Evolutionary conservation across 2,888 invertebrate genomes (phyloP), one percentile per base, ranked within the genome.

Genomic region (Taenaris catops): DNA sequence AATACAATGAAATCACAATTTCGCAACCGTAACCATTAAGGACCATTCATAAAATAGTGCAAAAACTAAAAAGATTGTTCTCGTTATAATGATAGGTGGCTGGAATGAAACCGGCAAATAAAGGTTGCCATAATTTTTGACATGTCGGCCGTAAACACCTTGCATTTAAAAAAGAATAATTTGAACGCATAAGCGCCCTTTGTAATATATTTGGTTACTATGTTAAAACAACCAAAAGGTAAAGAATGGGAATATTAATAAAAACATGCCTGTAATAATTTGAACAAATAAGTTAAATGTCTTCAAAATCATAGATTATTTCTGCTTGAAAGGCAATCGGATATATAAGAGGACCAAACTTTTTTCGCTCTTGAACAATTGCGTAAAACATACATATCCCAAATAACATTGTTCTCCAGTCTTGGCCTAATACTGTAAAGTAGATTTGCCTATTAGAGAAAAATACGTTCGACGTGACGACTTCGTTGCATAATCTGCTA

Each of bases 311-410:
- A n/a, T n/a, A n/a, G n/a, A n/a, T n/a, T n/a, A n/a, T n/a, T n/a
- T n/a, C n/a, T n/a, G n/a, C n/a, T 16, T 1, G 16, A 16, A 3
- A 16, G 5, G 5, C 16, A 4, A 4, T 16, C 1, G 16, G 4
- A 16, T 16, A 4, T 16, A 16, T 16, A 16, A 90, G 68, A 0
- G 97, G 94, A 0, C 97, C 97, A 66, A 96, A 97, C 64, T 96
- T 97, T 49, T 95, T 93, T 23, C 98, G 88, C 65, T 97, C 97
- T 66, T 96, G 94, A n/a, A 97, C 91, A 11, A 97, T 90, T 0
- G 95, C 96, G 72, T 98, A 97, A 69, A 98, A 98, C 89, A 97
- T 95, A 63, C 96, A 96, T 23, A 94, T 70, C 0, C 94, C 94
- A 57, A 94, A 94, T 2, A 95, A 71, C 88, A 94, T 92, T 1